Evolutionary conservation across 1,140 invertebrate species (phyloP), one percentile per base, ranked within the genome.

Genomic region (Drosophila repleta): DNA sequence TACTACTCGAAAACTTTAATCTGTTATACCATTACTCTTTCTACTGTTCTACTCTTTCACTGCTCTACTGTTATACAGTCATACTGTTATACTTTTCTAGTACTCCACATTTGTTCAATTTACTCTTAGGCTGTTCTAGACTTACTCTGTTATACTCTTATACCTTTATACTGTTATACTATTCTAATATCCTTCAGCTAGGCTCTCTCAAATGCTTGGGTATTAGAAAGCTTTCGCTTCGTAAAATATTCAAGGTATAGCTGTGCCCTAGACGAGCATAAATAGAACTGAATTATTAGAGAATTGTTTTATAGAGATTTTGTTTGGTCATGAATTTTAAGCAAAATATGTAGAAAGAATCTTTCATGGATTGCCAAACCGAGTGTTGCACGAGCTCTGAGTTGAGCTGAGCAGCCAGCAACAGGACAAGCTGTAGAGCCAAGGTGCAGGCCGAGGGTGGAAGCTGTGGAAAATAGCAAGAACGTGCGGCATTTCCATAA

Each of bases 401-500:
- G 29, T 6, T 26, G 24, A n/a, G n/a, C 46, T 41, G 43, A 46
- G 18, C 17, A 20, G 17, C 45, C 46, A 74, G 73, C 73, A 75
- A 75, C 73, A 75, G 68, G 73, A 75, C 72, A 66, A 75, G 61
- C 73, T 41, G 10, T 49, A 48, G 57, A 68, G 29, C 20, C 11
- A 26, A 26, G 20, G 8, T 7, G 29, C n/a, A n/a, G 7, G 52
- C 1, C 20, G 17, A 7, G 15, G 7, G 48, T 11, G 21, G 26
- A 21, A 13, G 29, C 11, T 15, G 11, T n/a, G 20, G 10, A 11
- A 17, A 35, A 43, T 57, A 35, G 62, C 8, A 37, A 26, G 55
- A 60, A 72, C 69, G 69, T 72, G 69, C 63, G 55, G 69, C 55
- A 72, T 72, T 72, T 72, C 51, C 63, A 72, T 67, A 72, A 72